A percentile compares a stretch with the other conserved stretches of the same genome.
These are phyloP conservation scores for Petrocephalus schoutedeni DNA, from an alignment of 2,797 vertebrate genomes.

Conservation along the genomic window DNA sequence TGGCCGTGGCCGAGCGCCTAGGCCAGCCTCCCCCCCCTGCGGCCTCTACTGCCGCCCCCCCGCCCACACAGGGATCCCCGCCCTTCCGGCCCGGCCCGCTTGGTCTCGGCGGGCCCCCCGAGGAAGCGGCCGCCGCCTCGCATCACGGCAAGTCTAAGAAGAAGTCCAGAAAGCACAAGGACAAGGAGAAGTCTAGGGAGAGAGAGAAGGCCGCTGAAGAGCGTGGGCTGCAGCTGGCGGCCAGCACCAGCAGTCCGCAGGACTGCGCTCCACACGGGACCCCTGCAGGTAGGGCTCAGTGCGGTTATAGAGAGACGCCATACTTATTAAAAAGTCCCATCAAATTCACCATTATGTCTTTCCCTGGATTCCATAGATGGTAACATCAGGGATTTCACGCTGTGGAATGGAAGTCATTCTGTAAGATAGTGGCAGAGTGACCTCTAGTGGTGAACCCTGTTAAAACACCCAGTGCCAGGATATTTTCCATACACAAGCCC, in stretches of 20 bases:
- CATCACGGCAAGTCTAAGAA: slow-evolving; percentile 76
- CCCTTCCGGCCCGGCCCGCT: slow-evolving; percentile 35
- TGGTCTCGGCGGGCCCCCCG: slow-evolving; percentile 31
- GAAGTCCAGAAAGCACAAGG: slow-evolving; percentile 94
- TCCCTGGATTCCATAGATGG: background rate
- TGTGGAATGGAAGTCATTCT: background rate
- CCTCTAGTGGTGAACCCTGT: slow-evolving; percentile 24
- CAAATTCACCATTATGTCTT: background rate
- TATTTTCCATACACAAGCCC: background rate
- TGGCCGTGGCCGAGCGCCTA: slow-evolving; percentile 61
- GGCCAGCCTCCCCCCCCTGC: slow-evolving; percentile 51
- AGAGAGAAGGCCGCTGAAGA: slow-evolving; percentile 56
- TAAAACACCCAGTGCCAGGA: background rate
- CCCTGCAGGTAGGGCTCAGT: slow-evolving; percentile 63
- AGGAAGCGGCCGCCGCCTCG: slow-evolving; percentile 44
- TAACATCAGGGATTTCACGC: background rate
- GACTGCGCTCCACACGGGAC: slow-evolving; percentile 63
- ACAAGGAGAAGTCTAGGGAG: slow-evolving; percentile 77
- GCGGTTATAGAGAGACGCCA: background rate
- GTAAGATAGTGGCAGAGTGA: background rate
- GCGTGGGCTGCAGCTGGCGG: slow-evolving; percentile 47
- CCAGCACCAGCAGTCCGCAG: slow-evolving; percentile 54
- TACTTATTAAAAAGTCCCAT: background rate
- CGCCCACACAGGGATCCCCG: slow-evolving; percentile 31
- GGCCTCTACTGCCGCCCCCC: slow-evolving; percentile 20